A percentile compares a stretch with the other conserved stretches of the same genome.
These are phyloP conservation scores for Syritta pipiens DNA, from an alignment of 2,888 invertebrate genomes.

Conservation along the genomic window DNA sequence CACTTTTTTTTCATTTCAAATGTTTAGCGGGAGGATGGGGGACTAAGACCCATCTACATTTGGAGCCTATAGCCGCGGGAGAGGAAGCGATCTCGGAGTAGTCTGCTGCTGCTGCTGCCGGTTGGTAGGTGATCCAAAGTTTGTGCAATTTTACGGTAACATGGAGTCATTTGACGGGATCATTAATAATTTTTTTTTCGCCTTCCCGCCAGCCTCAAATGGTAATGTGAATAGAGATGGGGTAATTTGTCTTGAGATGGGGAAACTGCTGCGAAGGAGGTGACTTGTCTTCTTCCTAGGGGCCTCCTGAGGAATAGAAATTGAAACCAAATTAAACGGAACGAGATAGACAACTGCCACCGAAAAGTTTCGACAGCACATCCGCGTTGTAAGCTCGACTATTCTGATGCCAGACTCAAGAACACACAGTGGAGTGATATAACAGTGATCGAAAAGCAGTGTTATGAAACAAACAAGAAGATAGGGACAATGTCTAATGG, in stretches of 20 bases:
- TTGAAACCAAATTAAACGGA: background rate
- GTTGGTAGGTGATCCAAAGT: constrained; percentile 53
- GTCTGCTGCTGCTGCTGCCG: too few relatives aligned
- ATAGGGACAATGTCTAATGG: too few relatives aligned
- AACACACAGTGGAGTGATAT: too few relatives aligned
- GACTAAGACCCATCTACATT: background rate
- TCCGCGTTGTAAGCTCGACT: too few relatives aligned
- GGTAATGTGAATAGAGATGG: constrained; percentile 52
- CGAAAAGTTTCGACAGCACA: too few relatives aligned
- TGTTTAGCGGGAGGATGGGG: background rate
- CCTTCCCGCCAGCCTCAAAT: constrained; percentile 33
- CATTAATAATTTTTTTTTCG: constrained; percentile 54
- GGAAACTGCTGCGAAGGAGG: constrained; percentile 7
- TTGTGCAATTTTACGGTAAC: constrained; percentile 57
- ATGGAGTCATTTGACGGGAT: constrained; percentile 56
- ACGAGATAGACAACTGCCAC: too few relatives aligned
- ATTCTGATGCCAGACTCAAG: too few relatives aligned
- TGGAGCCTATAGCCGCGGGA: constrained; percentile 15
- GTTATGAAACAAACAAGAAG: too few relatives aligned
- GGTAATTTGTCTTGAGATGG: constrained; percentile 49
- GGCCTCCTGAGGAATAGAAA: background rate
- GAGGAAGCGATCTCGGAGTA: constrained; percentile 28
- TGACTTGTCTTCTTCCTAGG: constrained; percentile 16
- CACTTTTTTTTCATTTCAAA: constrained; percentile 53
- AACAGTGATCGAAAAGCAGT: too few relatives aligned